Conservation (phyloP, 2,888 invertebrate genomes). For the Bruchidius siliquastri region DNA sequence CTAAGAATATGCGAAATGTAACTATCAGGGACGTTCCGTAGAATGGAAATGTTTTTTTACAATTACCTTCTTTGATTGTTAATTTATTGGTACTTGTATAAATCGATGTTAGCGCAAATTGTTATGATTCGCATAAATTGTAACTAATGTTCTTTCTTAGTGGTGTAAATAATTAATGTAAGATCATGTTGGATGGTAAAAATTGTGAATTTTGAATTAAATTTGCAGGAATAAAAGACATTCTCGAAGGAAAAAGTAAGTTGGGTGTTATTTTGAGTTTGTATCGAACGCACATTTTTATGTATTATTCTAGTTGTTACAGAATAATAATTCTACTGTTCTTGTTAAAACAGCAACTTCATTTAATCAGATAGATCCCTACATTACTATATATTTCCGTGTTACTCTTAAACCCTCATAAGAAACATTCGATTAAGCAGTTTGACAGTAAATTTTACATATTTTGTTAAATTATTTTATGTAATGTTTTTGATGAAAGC, state of each 20-base stretch:
- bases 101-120: background rate
- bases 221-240: background rate
- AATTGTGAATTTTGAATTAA: background rate
- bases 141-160: background rate
- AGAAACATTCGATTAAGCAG: too few relatives aligned
- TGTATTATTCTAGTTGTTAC: too few relatives aligned
- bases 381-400: too few relatives aligned
- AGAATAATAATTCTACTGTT: too few relatives aligned
- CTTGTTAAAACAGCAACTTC: too few relatives aligned
- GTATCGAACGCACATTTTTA: too few relatives aligned
- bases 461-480: too few relatives aligned
- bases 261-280: too few relatives aligned
- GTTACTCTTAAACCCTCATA: too few relatives aligned
- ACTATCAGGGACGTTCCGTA: background rate
- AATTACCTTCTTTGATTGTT: background rate
- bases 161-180: background rate
- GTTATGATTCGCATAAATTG: background rate
- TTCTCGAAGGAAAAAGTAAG: background rate
- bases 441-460: too few relatives aligned
- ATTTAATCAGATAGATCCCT: too few relatives aligned
- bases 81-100: background rate
- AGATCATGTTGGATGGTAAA: background rate
- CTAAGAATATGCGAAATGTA: background rate
- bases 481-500: too few relatives aligned
- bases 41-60: background rate